Evolutionary conservation across 2,888 invertebrate genomes (phyloP).

Genomic region (Lasioglossum zephyrum): DNA sequence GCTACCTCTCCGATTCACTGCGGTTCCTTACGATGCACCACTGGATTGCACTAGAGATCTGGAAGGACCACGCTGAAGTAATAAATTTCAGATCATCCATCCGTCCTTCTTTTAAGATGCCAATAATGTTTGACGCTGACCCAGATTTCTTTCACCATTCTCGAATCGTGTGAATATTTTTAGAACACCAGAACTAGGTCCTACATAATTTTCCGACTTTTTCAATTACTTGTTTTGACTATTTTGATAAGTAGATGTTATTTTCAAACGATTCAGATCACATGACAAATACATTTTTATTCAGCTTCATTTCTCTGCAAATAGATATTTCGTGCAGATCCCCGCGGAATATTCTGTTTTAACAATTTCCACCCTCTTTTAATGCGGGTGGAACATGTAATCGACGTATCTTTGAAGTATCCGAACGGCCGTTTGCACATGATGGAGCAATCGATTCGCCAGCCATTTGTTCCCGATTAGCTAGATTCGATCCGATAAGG

Average conservation of each 20-base stretch:
- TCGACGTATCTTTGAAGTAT: slow-evolving; percentile 24
- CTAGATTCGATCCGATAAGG: slow-evolving; percentile 25
- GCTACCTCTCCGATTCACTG: not conserved
- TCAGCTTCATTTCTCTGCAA: too few relatives aligned
- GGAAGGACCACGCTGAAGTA: slow-evolving; percentile 23
- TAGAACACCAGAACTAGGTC: slow-evolving; percentile 5
- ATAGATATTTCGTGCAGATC: too few relatives aligned
- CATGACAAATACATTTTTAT: too few relatives aligned
- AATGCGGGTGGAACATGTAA: not conserved
- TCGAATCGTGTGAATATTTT: slow-evolving; percentile 34
- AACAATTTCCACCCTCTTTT: not conserved
- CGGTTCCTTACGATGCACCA: not conserved
- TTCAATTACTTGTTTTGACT: not conserved
- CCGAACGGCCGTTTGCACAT: slow-evolving; percentile 34
- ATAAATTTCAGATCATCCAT: slow-evolving; percentile 63
- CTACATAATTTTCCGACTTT: not conserved
- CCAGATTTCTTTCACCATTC: slow-evolving; percentile 42
- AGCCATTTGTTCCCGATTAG: slow-evolving; percentile 56
- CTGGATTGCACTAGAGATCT: not conserved
- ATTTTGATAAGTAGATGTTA: not conserved
- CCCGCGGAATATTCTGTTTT: not conserved
- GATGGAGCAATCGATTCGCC: slow-evolving; percentile 33
- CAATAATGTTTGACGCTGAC: slow-evolving; percentile 60
- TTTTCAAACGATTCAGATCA: too few relatives aligned
- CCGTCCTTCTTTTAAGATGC: slow-evolving; percentile 42